phyloP scores from a whole-genome alignment of 2,113 vertebrate genomes.

The Coracopsis vasa region DNA sequence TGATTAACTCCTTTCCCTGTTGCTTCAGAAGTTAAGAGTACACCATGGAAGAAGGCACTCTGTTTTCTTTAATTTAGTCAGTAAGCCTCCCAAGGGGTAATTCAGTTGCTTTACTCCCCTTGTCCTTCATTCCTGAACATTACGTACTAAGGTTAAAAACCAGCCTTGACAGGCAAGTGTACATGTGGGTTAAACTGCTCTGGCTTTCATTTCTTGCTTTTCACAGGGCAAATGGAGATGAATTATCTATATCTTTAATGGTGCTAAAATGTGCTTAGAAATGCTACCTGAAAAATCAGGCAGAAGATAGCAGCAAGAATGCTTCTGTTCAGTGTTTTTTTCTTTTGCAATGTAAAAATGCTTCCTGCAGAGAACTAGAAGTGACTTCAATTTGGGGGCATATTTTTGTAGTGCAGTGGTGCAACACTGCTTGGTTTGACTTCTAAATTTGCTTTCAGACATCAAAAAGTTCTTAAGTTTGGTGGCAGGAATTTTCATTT shows the following conservation, averaged over 20 bases:
- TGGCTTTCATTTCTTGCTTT: background rate
- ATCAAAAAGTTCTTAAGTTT: background rate
- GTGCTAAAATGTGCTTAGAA: background rate
- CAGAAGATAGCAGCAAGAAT: background rate
- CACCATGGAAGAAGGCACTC: background rate
- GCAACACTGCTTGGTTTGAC: background rate
- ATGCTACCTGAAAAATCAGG: background rate
- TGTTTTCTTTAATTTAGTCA: background rate
- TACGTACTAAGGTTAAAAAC: background rate
- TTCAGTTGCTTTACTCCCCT: background rate
- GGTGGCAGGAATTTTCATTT: background rate
- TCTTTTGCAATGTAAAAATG: background rate
- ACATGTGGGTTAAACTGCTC: background rate
- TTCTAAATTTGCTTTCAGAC: background rate
- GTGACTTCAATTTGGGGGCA: background rate
- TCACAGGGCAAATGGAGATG: conserved; percentile 22
- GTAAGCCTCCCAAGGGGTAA: background rate
- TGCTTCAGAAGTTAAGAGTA: background rate
- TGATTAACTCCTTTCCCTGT: background rate
- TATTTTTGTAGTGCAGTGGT: background rate
- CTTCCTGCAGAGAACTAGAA: background rate
- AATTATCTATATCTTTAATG: conserved; percentile 27
- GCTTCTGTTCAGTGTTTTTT: background rate
- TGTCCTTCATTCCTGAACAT: background rate
- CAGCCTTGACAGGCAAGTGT: conserved; percentile 1